Percentiles rank a stretch among this genome's conserved stretches.
Evolutionary conservation across 1,140 invertebrate genomes (phyloP).

Genomic region (Maconellicoccus hirsutus): DNA sequence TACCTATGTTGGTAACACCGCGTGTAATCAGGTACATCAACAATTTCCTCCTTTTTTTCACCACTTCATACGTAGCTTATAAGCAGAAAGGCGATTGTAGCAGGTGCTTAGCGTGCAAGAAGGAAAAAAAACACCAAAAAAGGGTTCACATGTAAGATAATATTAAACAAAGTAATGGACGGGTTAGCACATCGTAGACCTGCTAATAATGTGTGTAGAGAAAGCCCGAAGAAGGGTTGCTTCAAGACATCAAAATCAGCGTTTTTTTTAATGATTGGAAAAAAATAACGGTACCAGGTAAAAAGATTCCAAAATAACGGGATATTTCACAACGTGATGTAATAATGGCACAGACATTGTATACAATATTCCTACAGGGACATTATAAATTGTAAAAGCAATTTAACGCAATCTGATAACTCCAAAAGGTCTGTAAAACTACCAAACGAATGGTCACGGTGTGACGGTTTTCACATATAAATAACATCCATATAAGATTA

Average conservation of each 20-base stretch:
- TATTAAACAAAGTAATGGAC: background rate
- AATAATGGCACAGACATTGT: background rate
- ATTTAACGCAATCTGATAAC: background rate
- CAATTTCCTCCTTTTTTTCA: background rate
- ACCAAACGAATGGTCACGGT: background rate
- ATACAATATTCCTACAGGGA: background rate
- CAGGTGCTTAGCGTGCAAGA: slow-evolving; percentile 18
- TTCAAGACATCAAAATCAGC: background rate
- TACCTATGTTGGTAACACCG: background rate
- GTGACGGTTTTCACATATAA: background rate
- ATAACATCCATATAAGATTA: too few species aligned
- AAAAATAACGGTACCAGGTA: slow-evolving; percentile 4
- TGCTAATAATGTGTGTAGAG: background rate
- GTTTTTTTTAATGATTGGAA: background rate
- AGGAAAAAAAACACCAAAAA: background rate
- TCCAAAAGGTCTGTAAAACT: background rate
- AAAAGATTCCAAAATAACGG: background rate
- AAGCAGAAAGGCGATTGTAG: slow-evolving; percentile 1
- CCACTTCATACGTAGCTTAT: background rate
- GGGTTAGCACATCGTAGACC: slow-evolving; percentile 6
- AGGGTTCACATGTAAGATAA: slow-evolving; percentile 12
- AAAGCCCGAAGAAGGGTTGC: slow-evolving; percentile 1
- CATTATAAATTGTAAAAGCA: background rate
- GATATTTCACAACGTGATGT: background rate
- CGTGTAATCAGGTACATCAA: background rate